These are phyloP conservation scores for Anolis sagrei DNA, from an alignment of 2,113 vertebrate species.

Conservation along the genomic window DNA sequence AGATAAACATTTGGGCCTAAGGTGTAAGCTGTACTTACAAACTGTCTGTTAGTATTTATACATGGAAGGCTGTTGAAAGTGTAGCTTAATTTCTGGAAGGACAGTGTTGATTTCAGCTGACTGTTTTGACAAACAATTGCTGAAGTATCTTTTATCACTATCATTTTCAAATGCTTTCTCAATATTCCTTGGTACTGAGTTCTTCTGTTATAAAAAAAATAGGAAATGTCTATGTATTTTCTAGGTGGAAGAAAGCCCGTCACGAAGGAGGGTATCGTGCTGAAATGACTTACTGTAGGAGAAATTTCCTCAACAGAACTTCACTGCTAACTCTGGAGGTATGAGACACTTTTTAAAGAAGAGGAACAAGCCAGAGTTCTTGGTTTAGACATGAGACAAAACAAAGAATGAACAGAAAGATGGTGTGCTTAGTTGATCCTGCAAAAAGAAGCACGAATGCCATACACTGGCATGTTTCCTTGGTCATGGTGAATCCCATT, in stretches of 20 bases:
- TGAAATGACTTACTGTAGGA: conserved; percentile 89
- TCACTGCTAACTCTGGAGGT: conserved; percentile 94
- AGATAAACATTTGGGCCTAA: neutral
- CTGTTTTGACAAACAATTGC: neutral
- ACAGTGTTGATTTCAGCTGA: neutral
- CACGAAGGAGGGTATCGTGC: conserved; percentile 83
- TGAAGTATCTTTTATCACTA: neutral
- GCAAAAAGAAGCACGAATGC: neutral
- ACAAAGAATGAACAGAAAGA: neutral
- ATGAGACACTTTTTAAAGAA: conserved; percentile 14
- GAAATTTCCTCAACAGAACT: conserved; percentile 91
- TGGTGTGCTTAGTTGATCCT: neutral
- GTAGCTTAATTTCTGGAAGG: neutral
- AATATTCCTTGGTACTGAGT: neutral
- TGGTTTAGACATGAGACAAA: neutral
- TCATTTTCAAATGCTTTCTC: neutral
- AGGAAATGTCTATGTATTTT: neutral
- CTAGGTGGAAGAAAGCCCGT: conserved; percentile 88
- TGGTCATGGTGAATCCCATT: neutral
- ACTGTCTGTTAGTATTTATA: neutral
- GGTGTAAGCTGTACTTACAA: neutral
- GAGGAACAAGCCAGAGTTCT: neutral
- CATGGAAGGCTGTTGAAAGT: neutral
- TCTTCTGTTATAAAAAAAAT: conserved; percentile 9
- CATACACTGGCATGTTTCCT: neutral